A percentile compares a stretch with the other conserved stretches of the same genome.
Conservation (phyloP, 1,140 invertebrate genomes). For the Hycleus phaleratus region DNA sequence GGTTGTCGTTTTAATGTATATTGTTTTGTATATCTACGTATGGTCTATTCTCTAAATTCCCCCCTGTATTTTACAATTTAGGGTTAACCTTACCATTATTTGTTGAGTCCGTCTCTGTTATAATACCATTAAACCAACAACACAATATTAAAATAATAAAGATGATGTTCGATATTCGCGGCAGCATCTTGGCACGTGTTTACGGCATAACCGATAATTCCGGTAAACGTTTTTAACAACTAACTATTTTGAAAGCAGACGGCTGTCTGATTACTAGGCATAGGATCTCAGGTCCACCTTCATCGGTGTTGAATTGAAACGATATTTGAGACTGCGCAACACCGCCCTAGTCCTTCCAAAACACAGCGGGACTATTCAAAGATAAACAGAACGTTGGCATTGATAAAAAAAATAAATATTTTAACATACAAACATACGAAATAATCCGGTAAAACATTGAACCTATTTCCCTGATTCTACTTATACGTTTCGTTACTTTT, state of each 20-base stretch:
- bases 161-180: conserved; percentile 19
- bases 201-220: conserved; percentile 33
- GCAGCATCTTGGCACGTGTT: conserved; percentile 31
- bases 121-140: conserved; percentile 10
- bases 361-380: conserved; percentile 20
- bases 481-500: too few relatives aligned
- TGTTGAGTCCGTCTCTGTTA: too few relatives aligned
- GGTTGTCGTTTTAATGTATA: too few relatives aligned
- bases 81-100: too few relatives aligned
- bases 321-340: conserved; percentile 12
- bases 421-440: too few relatives aligned
- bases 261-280: conserved; percentile 4
- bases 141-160: conserved; percentile 25
- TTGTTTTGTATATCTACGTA: too few relatives aligned
- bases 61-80: too few relatives aligned
- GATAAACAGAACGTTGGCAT: not conserved
- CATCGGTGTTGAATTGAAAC: conserved; percentile 6
- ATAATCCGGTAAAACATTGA: too few relatives aligned
- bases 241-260: conserved; percentile 12
- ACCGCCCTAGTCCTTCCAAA: conserved; percentile 11
- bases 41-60: too few relatives aligned
- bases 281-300: conserved; percentile 20
- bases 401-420: too few relatives aligned
- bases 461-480: too few relatives aligned
- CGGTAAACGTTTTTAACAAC: conserved; percentile 9